Evolutionary conservation across 2,888 invertebrate species (phyloP), one percentile per base, ranked within the genome.

Genomic region (Aphrophora alni): DNA sequence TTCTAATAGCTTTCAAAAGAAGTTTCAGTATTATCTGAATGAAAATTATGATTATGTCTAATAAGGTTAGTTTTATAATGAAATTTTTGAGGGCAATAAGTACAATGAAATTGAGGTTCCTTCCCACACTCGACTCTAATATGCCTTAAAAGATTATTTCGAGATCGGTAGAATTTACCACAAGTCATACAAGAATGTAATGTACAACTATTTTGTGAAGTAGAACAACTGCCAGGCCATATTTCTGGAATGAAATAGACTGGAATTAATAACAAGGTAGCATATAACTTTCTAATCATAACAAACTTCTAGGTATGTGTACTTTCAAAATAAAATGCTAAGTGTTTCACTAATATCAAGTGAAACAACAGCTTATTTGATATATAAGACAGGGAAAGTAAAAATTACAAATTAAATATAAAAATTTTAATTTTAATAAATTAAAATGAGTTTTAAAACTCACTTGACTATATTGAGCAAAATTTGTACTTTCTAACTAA

Each of bases 21-120:
- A 33, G 17, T 21, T 38, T 14, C 25, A 21, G 14, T 24, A 28
- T 21, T 8, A 21, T 75, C 38, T 5, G 24, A 17, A 44, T 75
- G 75, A 4, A 75, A 44, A 12, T 24, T 24, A 26, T 51, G 24
- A 2, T 26, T 17, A 44, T 75, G 75, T 27, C 51, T 44, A 27
- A 76, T 17, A 17, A 77, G 59, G 25, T 77, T 80, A 14, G 28
- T 28, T 59, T 69, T 51, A 74, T 86, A 75, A 82, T 83, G 10
- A 75, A 81, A 75, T 83, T 75, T 59, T 83, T 88, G 88, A 2
- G 88, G 80, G 83, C 89, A 89, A 79, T 86, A 84, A 8, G 83
- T 83, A 83, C 89, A 89, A 28, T 82, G 81, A 84, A 88, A 87
- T 79, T 87, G 87, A 14, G 89, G 87, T 17, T 85, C 83, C 75